Conservation (phyloP, 1,140 invertebrate species). For the Drosophila takahashii region DNA sequence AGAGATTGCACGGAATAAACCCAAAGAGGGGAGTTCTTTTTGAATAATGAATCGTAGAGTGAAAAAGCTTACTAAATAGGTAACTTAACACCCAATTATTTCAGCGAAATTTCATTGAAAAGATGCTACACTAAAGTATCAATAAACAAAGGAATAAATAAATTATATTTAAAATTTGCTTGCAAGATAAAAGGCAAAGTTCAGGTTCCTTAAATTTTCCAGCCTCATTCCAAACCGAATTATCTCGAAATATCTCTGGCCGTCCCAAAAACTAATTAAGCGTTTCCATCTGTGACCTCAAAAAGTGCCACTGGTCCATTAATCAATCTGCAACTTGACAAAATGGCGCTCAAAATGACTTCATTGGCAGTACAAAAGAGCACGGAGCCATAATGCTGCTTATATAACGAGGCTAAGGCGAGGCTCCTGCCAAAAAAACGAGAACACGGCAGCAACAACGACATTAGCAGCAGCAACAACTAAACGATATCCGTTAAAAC, state of each 20-base stretch:
- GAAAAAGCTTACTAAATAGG: not conserved
- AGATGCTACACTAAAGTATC: not conserved
- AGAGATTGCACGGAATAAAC: not conserved
- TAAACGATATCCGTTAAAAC: constrained; percentile 78
- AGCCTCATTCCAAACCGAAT: not conserved
- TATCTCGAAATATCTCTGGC: not conserved
- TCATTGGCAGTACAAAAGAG: constrained; percentile 59
- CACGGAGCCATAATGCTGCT: constrained; percentile 38
- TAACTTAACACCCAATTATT: not conserved
- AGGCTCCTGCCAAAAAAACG: constrained; percentile 67
- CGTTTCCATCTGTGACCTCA: constrained; percentile 32
- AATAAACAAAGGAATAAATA: too few relatives aligned
- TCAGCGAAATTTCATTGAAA: not conserved
- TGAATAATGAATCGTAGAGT: not conserved
- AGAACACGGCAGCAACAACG: constrained; percentile 33
- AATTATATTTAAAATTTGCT: too few relatives aligned
- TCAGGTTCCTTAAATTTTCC: not conserved
- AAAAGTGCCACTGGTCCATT: constrained; percentile 58
- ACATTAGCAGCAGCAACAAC: constrained; percentile 52
- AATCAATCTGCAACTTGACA: constrained; percentile 70
- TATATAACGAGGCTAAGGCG: constrained; percentile 57
- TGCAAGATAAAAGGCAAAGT: not conserved
- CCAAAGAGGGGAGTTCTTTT: not conserved
- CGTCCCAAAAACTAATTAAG: constrained; percentile 53
- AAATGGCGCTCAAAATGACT: constrained; percentile 75